Evolutionary conservation across 2,113 vertebrate species (phyloP).

Genomic region (Bujurquina vittata): DNA sequence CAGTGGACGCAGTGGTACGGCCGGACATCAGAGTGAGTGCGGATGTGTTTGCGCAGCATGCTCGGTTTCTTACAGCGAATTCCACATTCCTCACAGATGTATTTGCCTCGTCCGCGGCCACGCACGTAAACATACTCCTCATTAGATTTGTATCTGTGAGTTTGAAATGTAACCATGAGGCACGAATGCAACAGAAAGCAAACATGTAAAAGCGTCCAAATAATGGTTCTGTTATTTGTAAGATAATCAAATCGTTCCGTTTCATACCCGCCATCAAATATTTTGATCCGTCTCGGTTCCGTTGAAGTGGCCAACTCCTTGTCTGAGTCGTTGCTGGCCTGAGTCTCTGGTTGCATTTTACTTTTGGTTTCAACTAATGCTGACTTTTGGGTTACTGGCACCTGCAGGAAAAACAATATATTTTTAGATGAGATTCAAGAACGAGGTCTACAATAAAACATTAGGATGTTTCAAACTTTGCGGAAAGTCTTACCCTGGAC

Average conservation of each 20-base stretch:
- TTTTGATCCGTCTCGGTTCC: conserved; percentile 95
- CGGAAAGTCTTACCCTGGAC: conserved; percentile 83
- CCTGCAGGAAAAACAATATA: conserved; percentile 40
- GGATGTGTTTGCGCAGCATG: conserved; percentile 99
- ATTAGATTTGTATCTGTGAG: conserved; percentile 93
- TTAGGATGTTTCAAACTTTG: background rate
- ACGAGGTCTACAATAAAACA: background rate
- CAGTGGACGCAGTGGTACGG: conserved; percentile 97
- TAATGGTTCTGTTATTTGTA: background rate
- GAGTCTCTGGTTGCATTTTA: conserved; percentile 87
- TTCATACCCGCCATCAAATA: conserved; percentile 97
- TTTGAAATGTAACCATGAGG: background rate
- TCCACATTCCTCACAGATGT: conserved; percentile 98
- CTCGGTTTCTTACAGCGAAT: conserved; percentile 99
- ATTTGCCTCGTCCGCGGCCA: conserved; percentile 95
- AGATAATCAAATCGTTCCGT: background rate
- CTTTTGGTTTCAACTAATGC: conserved; percentile 82
- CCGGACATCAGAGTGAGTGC: conserved; percentile 96
- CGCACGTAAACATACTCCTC: conserved; percentile 98
- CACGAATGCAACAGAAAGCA: background rate
- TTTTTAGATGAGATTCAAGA: background rate
- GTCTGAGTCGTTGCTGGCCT: conserved; percentile 87
- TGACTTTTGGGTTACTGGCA: conserved; percentile 80
- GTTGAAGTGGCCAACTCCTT: conserved; percentile 88
- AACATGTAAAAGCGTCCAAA: background rate